Base-by-base conservation (phyloP, 2,888 invertebrate species). In the Drosophila demipolita region DNA sequence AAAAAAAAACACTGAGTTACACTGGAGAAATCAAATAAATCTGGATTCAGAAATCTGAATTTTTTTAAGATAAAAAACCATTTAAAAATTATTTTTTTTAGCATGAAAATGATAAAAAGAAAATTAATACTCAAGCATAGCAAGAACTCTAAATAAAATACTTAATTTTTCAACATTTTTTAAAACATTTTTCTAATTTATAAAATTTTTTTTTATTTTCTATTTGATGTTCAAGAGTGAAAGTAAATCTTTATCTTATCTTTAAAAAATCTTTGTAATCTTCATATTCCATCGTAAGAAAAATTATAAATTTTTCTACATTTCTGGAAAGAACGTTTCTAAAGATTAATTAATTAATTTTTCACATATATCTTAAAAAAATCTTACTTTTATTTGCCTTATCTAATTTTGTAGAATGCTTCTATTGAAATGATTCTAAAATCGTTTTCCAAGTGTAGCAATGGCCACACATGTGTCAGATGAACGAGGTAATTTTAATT, bases 401-500 rank as follows among this genome's bases (percentile, higher is more conserved):
- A n/a, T n/a, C 6, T 11, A n/a, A 5, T 40, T 42, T 42, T 11
- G 11, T 1, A 29, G 6, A 29, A 29, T 29, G 29, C 29, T 29
- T 29, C 29, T 5, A 29, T 29, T 29, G 29, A 29, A 29, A 8
- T 4, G 15, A 45, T 23, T 23, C 4, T 3, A 15, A 23, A 23
- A 15, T 3, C 3, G 15, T 53, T 50, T 15, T n/a, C 7, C 38
- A 36, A 36, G 54, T 20, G 45, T 36, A 60, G 29, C 32, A 15
- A 2, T 33, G 35, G 48, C 61, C 52, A 61, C 59, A 62, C 55
- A 77, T 66, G 76, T 75, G 76, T 75, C 87, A 84, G 82, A 80
- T 87, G 75, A 86, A 81, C 78, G 85, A 87, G 87, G 85, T 87
- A 88, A 88, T 88, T 89, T 88, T 88, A 88, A 88, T 88, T 88